phyloP scores from a whole-genome alignment of 2,888 invertebrate genomes.

The Diplolepis rosae region DNA sequence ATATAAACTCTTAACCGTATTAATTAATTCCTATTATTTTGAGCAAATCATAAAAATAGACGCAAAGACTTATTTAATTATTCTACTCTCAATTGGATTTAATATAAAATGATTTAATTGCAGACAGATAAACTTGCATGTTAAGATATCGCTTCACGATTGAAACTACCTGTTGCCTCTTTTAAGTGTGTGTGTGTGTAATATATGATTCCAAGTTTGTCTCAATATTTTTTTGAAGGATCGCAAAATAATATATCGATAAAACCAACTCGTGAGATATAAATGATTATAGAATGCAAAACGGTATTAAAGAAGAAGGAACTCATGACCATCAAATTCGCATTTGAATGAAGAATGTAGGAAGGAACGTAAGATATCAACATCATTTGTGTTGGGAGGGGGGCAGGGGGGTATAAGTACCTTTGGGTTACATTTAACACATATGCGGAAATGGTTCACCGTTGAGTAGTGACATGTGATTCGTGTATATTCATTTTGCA shows the following conservation, averaged over 20 bases:
- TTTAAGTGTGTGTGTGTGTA: not conserved
- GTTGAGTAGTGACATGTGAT: not conserved
- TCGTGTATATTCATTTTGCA: conserved; percentile 11
- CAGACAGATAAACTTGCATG: no score
- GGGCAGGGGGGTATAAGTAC: not conserved
- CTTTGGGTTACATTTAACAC: not conserved
- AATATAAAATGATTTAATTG: no score
- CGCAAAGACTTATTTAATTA: no score
- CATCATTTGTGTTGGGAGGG: no score
- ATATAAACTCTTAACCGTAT: no score
- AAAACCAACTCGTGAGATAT: conserved; percentile 30
- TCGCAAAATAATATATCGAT: not conserved
- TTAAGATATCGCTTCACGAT: not conserved
- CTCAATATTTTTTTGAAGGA: not conserved
- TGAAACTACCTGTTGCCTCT: conserved; percentile 2
- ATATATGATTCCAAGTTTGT: not conserved
- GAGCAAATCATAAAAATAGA: no score
- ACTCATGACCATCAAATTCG: conserved; percentile 44
- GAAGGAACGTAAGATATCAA: conserved; percentile 26
- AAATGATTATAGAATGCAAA: conserved; percentile 35
- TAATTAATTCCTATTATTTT: no score
- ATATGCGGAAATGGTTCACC: not conserved
- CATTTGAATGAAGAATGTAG: conserved; percentile 48
- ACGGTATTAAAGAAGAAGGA: conserved; percentile 16
- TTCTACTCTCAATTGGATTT: no score